Evolutionary conservation across 2,113 vertebrate species (phyloP).

Genomic region (Xenus cinereus): DNA sequence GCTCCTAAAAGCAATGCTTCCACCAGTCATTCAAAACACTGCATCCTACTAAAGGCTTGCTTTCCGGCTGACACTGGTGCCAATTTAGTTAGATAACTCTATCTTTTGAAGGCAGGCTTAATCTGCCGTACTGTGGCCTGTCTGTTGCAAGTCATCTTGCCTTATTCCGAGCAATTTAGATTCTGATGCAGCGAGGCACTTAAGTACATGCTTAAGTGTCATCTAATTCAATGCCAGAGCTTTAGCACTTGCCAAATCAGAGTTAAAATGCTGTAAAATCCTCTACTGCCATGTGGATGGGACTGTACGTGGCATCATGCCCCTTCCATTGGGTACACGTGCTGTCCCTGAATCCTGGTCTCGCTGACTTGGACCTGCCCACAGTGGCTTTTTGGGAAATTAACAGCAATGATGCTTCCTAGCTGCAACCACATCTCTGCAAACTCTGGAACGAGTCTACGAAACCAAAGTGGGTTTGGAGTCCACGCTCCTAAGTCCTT

Average conservation of each 20-base stretch:
- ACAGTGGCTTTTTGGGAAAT: not conserved
- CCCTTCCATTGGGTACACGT: accelerated
- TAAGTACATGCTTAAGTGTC: not conserved
- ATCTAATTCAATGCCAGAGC: not conserved
- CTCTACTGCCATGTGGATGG: accelerated
- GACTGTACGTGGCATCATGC: accelerated
- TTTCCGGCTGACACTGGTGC: not conserved
- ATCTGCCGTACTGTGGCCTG: not conserved
- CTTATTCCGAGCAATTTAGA: not conserved
- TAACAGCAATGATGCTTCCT: not conserved
- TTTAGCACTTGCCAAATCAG: not conserved
- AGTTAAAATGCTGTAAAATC: not conserved
- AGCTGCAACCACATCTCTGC: not conserved
- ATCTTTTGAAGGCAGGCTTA: not conserved
- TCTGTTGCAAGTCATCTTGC: not conserved
- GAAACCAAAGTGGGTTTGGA: not conserved
- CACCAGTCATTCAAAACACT: not conserved
- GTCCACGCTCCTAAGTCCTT: not conserved
- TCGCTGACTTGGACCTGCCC: not conserved
- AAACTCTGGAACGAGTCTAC: not conserved
- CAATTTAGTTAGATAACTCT: not conserved
- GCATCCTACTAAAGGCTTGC: not conserved
- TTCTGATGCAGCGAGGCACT: not conserved
- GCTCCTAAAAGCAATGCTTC: not conserved
- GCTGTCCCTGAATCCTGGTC: not conserved